Evolutionary conservation across 2,888 invertebrate genomes (phyloP).

Genomic region (Trimorus sp.): DNA sequence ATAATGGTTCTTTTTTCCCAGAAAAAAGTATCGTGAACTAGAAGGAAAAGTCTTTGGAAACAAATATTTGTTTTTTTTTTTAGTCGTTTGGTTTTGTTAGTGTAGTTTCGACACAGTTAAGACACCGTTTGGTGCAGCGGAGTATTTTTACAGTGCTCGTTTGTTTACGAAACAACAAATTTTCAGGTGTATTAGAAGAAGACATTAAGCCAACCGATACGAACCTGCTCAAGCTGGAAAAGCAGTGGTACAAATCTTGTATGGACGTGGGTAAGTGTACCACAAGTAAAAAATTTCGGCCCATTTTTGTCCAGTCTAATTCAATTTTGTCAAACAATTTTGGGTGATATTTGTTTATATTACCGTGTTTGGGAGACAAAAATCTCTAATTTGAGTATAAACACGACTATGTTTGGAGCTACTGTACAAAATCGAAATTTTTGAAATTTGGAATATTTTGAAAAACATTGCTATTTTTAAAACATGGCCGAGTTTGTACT

Average conservation of each 20-base stretch:
- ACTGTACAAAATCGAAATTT: too few relatives aligned
- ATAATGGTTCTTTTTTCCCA: too few relatives aligned
- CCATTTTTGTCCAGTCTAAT: neutral
- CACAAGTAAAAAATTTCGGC: neutral
- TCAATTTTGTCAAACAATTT: neutral
- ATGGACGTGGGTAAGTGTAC: constrained; percentile 41
- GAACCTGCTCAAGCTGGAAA: constrained; percentile 33
- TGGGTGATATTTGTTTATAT: neutral
- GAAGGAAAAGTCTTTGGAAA: too few relatives aligned
- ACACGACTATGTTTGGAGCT: too few relatives aligned
- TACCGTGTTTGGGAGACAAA: too few relatives aligned
- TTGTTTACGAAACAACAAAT: neutral
- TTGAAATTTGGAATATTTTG: too few relatives aligned
- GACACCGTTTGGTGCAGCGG: neutral
- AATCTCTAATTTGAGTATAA: too few relatives aligned
- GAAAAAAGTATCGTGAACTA: too few relatives aligned
- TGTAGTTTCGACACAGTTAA: constrained; percentile 1
- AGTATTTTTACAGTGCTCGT: neutral
- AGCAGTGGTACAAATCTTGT: constrained; percentile 44
- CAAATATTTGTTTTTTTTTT: too few relatives aligned
- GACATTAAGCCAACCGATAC: constrained; percentile 30
- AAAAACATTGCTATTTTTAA: too few relatives aligned
- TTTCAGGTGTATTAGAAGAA: constrained; percentile 42
- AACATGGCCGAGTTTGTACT: neutral
- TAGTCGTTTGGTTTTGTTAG: neutral